phyloP scores from a whole-genome alignment of 1,140 invertebrate genomes.

The Araneus ventricosus region DNA sequence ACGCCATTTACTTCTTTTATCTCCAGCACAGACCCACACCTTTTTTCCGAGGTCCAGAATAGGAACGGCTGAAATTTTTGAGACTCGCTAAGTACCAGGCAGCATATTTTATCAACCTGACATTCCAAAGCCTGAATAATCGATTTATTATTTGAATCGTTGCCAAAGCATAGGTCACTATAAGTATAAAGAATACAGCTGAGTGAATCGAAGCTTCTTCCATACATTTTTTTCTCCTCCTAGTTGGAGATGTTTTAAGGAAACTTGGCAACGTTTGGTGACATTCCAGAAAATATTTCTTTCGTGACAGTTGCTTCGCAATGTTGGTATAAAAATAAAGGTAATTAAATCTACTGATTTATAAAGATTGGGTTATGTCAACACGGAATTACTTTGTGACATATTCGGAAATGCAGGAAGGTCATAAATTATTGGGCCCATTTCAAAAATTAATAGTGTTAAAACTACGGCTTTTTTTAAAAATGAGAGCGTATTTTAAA shows the following conservation, averaged over 20 bases:
- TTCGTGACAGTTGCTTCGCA: too few relatives aligned
- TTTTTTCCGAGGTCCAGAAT: not conserved
- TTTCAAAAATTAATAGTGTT: too few relatives aligned
- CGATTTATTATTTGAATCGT: constrained; percentile 54
- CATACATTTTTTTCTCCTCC: not conserved
- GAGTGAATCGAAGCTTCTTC: not conserved
- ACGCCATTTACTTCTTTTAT: not conserved
- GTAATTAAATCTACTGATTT: too few relatives aligned
- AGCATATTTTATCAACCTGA: constrained; percentile 37
- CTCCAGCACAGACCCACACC: not conserved
- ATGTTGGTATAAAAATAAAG: too few relatives aligned
- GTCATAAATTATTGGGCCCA: too few relatives aligned
- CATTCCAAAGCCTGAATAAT: constrained; percentile 53
- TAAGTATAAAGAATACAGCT: not conserved
- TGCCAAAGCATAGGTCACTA: constrained; percentile 7
- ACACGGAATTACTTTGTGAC: too few relatives aligned
- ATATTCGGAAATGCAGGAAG: too few relatives aligned
- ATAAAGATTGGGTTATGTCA: too few relatives aligned
- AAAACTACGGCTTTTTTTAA: too few relatives aligned
- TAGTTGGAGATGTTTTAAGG: not conserved
- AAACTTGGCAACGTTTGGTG: not conserved
- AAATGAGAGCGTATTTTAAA: too few relatives aligned
- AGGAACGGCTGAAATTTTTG: not conserved
- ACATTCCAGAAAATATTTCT: not conserved
- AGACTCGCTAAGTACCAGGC: not conserved